phyloP scores from a whole-genome alignment of 2,113 vertebrate genomes.

The Cinclus cinclus region DNA sequence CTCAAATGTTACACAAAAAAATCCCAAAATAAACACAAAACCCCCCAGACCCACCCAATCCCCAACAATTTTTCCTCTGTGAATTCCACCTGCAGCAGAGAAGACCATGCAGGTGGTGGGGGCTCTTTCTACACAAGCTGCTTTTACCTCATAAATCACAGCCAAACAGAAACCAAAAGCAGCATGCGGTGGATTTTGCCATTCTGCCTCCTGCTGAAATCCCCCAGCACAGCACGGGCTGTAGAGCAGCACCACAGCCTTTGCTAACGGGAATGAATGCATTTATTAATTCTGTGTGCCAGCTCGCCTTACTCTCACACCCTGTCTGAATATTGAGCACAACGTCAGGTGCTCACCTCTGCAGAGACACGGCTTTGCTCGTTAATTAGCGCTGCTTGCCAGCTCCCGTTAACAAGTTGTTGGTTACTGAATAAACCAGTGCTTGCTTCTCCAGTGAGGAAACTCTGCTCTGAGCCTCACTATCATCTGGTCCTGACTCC shows the following conservation, averaged over 20 bases:
- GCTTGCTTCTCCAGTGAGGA: background rate
- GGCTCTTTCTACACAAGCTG: background rate
- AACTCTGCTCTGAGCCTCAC: background rate
- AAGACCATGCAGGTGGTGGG: background rate
- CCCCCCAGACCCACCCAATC: fast-evolving
- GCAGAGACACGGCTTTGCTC: background rate
- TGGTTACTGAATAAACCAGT: background rate
- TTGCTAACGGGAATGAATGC: background rate
- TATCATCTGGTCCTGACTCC: background rate
- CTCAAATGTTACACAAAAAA: fast-evolving
- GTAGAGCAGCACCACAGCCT: background rate
- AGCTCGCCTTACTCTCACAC: background rate
- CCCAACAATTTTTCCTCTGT: background rate
- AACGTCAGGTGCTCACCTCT: background rate
- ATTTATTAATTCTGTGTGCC: background rate
- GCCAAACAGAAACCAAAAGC: background rate
- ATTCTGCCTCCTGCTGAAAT: background rate
- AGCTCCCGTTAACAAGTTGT: background rate
- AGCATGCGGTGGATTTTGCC: background rate
- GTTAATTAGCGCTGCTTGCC: background rate
- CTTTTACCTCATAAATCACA: background rate
- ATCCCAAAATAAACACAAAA: fast-evolving
- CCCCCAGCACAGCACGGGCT: background rate
- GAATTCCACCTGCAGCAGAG: background rate
- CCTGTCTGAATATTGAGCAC: background rate